Evolutionary conservation across 2,797 vertebrate species (phyloP), one percentile per base, ranked within the genome.

Genomic region (Eulemur coronatus): DNA sequence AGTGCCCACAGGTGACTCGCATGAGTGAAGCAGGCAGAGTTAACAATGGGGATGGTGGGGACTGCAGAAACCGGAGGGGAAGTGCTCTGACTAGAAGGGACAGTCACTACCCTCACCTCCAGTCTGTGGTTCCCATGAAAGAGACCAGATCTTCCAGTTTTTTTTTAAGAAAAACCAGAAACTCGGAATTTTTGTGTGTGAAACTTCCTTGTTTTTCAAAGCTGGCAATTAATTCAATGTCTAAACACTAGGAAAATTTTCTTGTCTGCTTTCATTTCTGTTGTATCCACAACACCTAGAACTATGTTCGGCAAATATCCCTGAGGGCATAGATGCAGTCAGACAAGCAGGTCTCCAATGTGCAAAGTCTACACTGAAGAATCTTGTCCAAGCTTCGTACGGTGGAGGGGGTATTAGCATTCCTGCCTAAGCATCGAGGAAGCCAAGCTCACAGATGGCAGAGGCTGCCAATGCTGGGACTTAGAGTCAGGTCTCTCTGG

Each of bases 121-220:
- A 79, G 12, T 7, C 41, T 61, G 63, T 9, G 28, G 13, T 41
- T 72, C 67, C 57, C 43, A 35, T 14, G 28, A 46, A 57, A 73
- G 26, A 89, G n/a, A 20, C 15, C 50, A 89, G 65, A 35, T 17
- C 30, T 84, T 92, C 7, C 3, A 41, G 4, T 65, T 22, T 20
- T 65, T 72, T 80, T 85, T 79, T 59, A 80, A 91, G 35, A 43
- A 85, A 84, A 59, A 38, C 0, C 17, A 82, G 48, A 73, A 92
- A 79, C 52, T 84, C 38, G 30, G 35, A 82, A 24, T 50, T 82
- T 59, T 35, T 50, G 69, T 17, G 26, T 55, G 10, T 72, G 28
- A 70, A 46, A 85, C 9, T 1, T 48, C 50, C 33, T 72, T 15
- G n/a, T n/a, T 65, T 91, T 87, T 93, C 73, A 89, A 94, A 89